These are phyloP conservation scores for Pogonus chalceus DNA, from an alignment of 1,140 invertebrate species.

Conservation along the genomic window DNA sequence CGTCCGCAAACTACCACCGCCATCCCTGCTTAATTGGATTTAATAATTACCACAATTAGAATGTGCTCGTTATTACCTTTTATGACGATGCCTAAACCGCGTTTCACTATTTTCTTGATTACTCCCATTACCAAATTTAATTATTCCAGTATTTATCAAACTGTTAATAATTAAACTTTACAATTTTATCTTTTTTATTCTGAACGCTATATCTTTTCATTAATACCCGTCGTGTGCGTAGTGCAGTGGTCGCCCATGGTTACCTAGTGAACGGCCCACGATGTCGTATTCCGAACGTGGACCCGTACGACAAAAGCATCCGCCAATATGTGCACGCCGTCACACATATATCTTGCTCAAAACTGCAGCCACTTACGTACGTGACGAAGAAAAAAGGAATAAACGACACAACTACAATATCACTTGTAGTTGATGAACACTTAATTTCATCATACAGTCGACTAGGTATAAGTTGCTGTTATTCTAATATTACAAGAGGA, in stretches of 20 bases:
- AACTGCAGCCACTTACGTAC: conserved; percentile 20
- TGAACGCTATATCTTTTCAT: too few relatives aligned
- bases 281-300: conserved; percentile 24
- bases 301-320: conserved; percentile 23
- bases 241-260: conserved; percentile 2
- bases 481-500: conserved; percentile 21
- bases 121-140: too few relatives aligned
- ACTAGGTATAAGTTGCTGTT: conserved; percentile 20
- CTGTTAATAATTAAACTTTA: too few relatives aligned
- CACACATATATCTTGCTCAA: conserved; percentile 16
- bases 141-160: too few relatives aligned
- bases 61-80: too few relatives aligned
- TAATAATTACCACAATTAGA: background rate
- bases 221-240: background rate
- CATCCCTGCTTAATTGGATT: background rate
- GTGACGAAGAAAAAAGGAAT: conserved; percentile 21
- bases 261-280: conserved; percentile 21
- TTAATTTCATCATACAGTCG: conserved; percentile 18
- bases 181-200: too few relatives aligned
- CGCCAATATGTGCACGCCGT: conserved; percentile 17
- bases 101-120: too few relatives aligned
- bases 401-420: too few relatives aligned
- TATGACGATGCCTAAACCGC: too few relatives aligned
- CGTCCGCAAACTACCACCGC: background rate
- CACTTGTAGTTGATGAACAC: conserved; percentile 22